phyloP scores from a whole-genome alignment of 2,797 vertebrate genomes.

The Mormyrops boulengeri region DNA sequence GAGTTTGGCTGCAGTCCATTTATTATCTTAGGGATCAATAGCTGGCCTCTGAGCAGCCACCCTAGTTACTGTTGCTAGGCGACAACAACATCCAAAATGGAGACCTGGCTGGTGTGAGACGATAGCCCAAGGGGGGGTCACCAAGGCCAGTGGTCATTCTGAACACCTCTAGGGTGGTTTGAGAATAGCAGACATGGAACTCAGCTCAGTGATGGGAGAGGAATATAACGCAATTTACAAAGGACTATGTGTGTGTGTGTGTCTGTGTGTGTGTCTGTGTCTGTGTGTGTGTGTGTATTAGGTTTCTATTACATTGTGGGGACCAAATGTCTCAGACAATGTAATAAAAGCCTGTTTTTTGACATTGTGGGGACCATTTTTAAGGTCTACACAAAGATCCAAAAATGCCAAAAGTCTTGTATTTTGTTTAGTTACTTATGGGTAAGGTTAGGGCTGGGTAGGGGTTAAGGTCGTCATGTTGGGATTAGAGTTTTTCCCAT shows the following conservation, averaged over 20 bases:
- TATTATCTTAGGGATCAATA: constrained; percentile 69
- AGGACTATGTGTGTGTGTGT: not conserved
- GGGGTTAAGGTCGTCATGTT: not conserved
- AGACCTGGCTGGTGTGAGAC: constrained; percentile 67
- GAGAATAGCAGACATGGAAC: constrained; percentile 55
- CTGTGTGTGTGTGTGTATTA: not conserved
- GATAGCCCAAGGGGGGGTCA: constrained; percentile 65
- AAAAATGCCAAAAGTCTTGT: not conserved
- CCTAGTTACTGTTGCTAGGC: constrained; percentile 76
- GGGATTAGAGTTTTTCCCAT: not conserved
- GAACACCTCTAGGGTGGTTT: constrained; percentile 56
- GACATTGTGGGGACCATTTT: not conserved
- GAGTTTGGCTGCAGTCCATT: constrained; percentile 61
- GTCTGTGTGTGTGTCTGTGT: not conserved
- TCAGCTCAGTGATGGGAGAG: constrained; percentile 18
- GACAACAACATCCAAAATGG: constrained; percentile 74
- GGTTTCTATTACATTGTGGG: not conserved
- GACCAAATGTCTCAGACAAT: not conserved
- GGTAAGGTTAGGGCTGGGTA: not conserved
- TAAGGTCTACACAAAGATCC: not conserved
- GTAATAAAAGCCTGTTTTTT: not conserved
- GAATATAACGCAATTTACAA: constrained; percentile 21
- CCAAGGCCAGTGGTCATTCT: constrained; percentile 65
- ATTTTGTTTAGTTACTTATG: not conserved
- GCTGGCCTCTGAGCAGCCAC: constrained; percentile 70